Evolutionary conservation across 2,797 vertebrate species (phyloP), one percentile per base, ranked within the genome.

Genomic region (Crenuchus spilurus): DNA sequence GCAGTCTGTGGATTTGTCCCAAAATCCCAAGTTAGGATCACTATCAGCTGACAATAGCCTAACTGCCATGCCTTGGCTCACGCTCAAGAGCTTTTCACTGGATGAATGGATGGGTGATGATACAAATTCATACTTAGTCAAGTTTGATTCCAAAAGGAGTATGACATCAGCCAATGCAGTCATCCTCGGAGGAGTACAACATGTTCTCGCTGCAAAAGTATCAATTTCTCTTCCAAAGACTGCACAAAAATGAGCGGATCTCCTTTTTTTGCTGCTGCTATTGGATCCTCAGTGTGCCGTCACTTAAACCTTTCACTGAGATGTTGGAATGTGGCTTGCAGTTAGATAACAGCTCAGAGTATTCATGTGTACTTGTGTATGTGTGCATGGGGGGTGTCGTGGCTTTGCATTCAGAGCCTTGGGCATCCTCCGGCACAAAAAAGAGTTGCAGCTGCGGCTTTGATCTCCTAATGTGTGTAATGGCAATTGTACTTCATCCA

Each of bases 391-490:
- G 26, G 26, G 39, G 55, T 66, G 35, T 60, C 18, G 30, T 42
- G 44, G 37, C 44, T 20, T 63, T 75, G 52, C 24, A 81, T 81
- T 78, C 49, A 68, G n/a, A 68, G 41, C 39, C 61, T 30, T 54
- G 52, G 55, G 55, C 24, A 62, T 70, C 65, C 39, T 60, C 37
- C 22, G 16, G n/a, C 41, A 62, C 20, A 24, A 13, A 58, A 49
- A 75, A 75, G 66, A 42, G 44, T 51, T 75, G 51, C 79, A 64
- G 72, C 79, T 81, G 57, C 3, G 24, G 31, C 51, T 75, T 51
- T 61, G 68, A 72, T 58, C 35, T 68, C 49, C 37, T 24, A 37
- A 63, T 41, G 60, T 62, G 74, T 65, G 66, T 42, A 42, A 49
- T 65, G 62, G 37, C 14, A 55, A 46, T 70, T 75, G 48, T 70